Evolutionary conservation across 2,113 vertebrate genomes (phyloP).

Genomic region (Plotosus lineatus): DNA sequence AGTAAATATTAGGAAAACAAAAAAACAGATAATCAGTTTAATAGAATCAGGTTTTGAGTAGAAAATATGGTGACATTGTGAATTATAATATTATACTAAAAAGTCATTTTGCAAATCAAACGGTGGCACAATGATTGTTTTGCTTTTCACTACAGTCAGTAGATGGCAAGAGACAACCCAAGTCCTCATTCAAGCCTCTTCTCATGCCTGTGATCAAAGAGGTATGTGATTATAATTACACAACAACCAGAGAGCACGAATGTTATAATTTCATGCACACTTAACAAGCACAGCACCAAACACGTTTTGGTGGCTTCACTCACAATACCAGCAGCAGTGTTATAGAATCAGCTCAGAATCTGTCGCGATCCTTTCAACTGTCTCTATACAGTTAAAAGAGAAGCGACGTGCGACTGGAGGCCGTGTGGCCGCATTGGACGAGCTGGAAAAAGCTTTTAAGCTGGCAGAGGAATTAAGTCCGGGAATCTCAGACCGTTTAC

Average conservation of each 20-base stretch:
- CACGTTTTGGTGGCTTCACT: background rate
- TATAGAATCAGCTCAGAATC: background rate
- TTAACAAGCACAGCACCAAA: background rate
- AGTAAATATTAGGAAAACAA: no score
- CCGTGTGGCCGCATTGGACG: constrained; percentile 86
- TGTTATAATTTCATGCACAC: background rate
- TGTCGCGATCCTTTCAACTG: background rate
- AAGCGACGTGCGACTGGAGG: constrained; percentile 82
- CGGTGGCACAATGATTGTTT: background rate
- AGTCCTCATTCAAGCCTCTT: constrained; percentile 91
- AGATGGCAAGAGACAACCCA: constrained; percentile 89
- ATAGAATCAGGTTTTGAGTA: background rate
- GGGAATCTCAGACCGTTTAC: constrained; percentile 84
- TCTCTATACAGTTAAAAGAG: constrained; percentile 40
- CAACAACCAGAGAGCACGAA: background rate
- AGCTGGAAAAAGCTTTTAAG: constrained; percentile 96
- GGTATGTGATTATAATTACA: constrained; percentile 68
- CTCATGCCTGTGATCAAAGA: constrained; percentile 94
- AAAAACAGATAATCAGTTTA: background rate
- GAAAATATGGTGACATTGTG: background rate
- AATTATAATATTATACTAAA: background rate
- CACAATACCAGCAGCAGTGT: background rate
- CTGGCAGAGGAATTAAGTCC: constrained; percentile 86
- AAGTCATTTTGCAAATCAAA: background rate
- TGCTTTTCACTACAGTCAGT: constrained; percentile 57